phyloP scores from a whole-genome alignment of 2,113 vertebrate species.

The Colaptes auratus region DNA sequence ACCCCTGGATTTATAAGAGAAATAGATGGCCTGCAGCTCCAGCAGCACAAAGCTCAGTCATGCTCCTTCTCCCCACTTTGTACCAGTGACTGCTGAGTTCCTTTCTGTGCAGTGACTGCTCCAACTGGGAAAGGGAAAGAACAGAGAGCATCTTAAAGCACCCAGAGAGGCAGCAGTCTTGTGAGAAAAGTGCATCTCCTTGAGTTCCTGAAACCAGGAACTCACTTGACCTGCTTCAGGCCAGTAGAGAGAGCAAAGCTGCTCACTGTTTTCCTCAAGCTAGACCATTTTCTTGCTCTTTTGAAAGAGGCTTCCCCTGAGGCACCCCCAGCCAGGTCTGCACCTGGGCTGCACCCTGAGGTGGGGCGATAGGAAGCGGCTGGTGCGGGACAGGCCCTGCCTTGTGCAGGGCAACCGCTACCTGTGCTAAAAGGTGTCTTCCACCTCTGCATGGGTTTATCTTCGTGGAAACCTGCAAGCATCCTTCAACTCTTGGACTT shows the following conservation, averaged over 20 bases:
- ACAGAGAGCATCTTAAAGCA: neutral
- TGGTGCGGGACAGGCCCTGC: too few species aligned
- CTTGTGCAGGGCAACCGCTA: too few species aligned
- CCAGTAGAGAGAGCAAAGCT: neutral
- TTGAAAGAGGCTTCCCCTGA: neutral
- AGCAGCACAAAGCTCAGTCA: neutral
- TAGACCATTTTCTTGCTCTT: rapidly evolving
- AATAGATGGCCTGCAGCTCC: neutral
- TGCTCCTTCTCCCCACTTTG: neutral
- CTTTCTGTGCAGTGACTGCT: neutral
- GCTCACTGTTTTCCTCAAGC: neutral
- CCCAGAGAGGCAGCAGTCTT: neutral
- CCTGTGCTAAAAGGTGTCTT: neutral
- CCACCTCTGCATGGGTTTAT: neutral
- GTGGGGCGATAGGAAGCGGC: neutral
- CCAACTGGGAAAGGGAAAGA: neutral
- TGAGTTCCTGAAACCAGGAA: neutral
- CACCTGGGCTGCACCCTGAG: neutral
- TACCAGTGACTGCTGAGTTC: neutral
- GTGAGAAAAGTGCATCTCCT: neutral
- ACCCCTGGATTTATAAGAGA: neutral
- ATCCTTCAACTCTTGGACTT: neutral
- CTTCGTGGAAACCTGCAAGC: neutral
- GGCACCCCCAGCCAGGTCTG: rapidly evolving
- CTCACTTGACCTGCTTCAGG: neutral